phyloP scores from a whole-genome alignment of 2,797 vertebrate genomes.

The Lagorchestes hirsutus region DNA sequence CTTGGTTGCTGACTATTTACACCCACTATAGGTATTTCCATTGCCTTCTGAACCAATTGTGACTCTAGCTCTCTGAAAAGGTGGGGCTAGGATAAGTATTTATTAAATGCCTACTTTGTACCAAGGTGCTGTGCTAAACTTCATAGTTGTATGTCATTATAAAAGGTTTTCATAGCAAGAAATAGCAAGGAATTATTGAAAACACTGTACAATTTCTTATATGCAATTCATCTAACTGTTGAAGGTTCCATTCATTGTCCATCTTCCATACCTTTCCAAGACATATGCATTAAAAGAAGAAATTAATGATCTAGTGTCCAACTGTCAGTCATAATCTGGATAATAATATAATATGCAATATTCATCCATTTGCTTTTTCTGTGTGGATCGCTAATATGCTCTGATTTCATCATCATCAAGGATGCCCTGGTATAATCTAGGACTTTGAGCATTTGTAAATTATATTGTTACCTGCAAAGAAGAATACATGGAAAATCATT shows the following conservation, averaged over 20 bases:
- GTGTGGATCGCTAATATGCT: not conserved
- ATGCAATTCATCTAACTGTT: not conserved
- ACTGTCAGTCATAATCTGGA: not conserved
- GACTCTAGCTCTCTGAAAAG: too few species aligned
- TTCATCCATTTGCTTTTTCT: not conserved
- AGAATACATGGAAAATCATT: too few species aligned
- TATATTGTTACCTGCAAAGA: too few species aligned
- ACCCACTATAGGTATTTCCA: not conserved
- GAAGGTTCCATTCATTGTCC: not conserved
- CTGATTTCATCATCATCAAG: not conserved
- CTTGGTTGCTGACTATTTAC: not conserved
- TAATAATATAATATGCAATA: not conserved
- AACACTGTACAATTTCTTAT: too few species aligned
- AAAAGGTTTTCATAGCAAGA: too few species aligned
- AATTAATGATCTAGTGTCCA: not conserved
- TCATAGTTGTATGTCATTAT: too few species aligned
- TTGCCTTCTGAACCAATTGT: not conserved
- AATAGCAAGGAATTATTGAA: too few species aligned
- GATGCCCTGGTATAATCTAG: too few species aligned
- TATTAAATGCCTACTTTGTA: too few species aligned
- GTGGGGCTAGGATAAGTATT: too few species aligned
- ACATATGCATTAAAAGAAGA: not conserved
- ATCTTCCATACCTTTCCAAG: not conserved
- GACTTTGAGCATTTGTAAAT: too few species aligned
- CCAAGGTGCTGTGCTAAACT: too few species aligned